Conservation (phyloP, 2,888 invertebrate species). For the Perizoma flavofasciatum region DNA sequence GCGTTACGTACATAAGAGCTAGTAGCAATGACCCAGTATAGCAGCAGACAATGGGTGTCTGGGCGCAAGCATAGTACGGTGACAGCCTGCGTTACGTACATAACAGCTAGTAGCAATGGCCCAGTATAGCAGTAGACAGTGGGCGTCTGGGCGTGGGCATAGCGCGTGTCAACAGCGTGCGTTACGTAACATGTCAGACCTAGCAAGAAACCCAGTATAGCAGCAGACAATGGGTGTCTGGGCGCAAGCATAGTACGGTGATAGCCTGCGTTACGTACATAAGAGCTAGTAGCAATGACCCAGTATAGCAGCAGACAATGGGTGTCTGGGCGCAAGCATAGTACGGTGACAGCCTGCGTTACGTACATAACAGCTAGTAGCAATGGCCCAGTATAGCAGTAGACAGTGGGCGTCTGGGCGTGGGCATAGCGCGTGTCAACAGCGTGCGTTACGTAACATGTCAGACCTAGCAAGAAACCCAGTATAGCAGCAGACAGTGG, state of each 20-base stretch:
- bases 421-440: conserved; percentile 16
- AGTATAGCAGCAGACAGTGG: too few relatives aligned
- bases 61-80: too few relatives aligned
- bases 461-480: too few relatives aligned
- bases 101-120: background rate
- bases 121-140: background rate
- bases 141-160: conserved; percentile 6
- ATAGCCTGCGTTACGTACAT: too few relatives aligned
- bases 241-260: too few relatives aligned
- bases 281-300: background rate
- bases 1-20: too few relatives aligned
- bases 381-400: background rate
- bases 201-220: too few relatives aligned
- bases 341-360: too few relatives aligned
- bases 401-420: conserved; percentile 1
- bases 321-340: background rate
- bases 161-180: conserved; percentile 37
- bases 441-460: conserved; percentile 72
- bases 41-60: background rate
- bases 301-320: background rate
- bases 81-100: too few relatives aligned
- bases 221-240: too few relatives aligned
- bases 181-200: conserved; percentile 82
- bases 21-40: background rate
- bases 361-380: too few relatives aligned